Evolutionary conservation across 2,888 invertebrate species (phyloP), one percentile per base, ranked within the genome.

Genomic region (Ametastegia equiseti): DNA sequence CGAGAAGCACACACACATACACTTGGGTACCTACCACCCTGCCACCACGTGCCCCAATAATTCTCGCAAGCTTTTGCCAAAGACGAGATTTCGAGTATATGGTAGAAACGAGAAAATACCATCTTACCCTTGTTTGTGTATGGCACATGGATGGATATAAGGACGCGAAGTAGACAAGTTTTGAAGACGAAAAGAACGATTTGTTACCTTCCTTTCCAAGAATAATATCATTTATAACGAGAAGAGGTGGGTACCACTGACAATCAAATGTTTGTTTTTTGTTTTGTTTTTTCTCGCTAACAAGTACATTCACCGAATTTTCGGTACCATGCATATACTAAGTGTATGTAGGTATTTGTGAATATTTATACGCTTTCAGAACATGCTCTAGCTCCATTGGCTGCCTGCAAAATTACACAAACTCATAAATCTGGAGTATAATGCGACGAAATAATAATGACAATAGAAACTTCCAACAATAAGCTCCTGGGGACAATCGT

Each of bases 391-490:
- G 75, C 75, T 36, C 75, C 75, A 75, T 75, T 54, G 36, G 54
- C 50, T 54, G 75, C 50, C 75, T 75, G 78, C 78, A 73, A 77
- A 87, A 88, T 88, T 87, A 86, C 88, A 87, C 85, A 87, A 86
- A 86, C 84, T 86, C 88, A 88, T 91, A 89, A 91, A 91, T 91
- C 89, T 88, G 82, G 81, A 83, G 83, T 83, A 90, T 88, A 89
- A 88, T 88, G 84, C 88, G 86, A 87, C 86, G 88, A 90, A 90
- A 91, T 91, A 91, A 91, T 91, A 90, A 91, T 87, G 89, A 91
- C 91, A 91, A 91, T 90, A 87, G 90, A 90, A 91, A 91, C 89
- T 91, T 91, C 88, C 86, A 87, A 91, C 91, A 91, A 91, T 91
- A 89, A 90, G 90, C 88, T 86, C 83, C 82, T 82, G 80, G 88